Evolutionary conservation across 1,140 invertebrate species (phyloP), one percentile per base, ranked within the genome.

Genomic region (Notospermus geniculatus): DNA sequence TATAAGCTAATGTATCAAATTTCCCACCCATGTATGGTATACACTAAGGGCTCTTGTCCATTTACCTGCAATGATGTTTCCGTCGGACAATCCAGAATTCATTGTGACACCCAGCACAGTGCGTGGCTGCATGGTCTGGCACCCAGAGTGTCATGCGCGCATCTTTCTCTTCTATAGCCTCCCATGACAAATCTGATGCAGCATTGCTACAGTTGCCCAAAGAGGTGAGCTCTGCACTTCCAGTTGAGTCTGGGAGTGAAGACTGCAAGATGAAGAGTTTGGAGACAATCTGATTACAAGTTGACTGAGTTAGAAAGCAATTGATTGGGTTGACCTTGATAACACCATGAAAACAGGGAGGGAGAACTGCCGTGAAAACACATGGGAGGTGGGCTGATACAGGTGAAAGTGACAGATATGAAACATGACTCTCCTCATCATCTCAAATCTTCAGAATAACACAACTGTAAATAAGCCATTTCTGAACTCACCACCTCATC

Each of bases 61-160:
- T 70, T 68, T 80, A 90, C 90, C 90, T 88, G 86, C 90, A 92
- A 74, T 92, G 90, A 79, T 92, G 90, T 77, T 89, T 90, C 59
- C 90, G 83, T 67, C 86, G 83, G 28, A 88, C 88, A 13, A 91
- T 81, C 89, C 89, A 91, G 80, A 94, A 94, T 75, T 87, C 85
- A 11, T 84, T 87, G 67, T 89, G 86, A 80, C 91, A 94, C 53
- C 87, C 87, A 73, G 87, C 90, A 75, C 91, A 93, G 63, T 87
- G 86, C 62, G 85, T 88, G 22, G 91, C 91, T 2, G 89, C 90
- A 75, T 92, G 90, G 82, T 93, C 91, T 19, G 91, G 91, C 43
- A 92, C 88, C 91, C 91, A 93, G 43, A 72, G 65, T 0, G 71
- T 72, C 59, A 80, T 87, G 65, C 79, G 73, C 0, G 74, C 70